phyloP scores from a whole-genome alignment of 92 coral and sea anemone species.

The Heliopora coerulea region DNA sequence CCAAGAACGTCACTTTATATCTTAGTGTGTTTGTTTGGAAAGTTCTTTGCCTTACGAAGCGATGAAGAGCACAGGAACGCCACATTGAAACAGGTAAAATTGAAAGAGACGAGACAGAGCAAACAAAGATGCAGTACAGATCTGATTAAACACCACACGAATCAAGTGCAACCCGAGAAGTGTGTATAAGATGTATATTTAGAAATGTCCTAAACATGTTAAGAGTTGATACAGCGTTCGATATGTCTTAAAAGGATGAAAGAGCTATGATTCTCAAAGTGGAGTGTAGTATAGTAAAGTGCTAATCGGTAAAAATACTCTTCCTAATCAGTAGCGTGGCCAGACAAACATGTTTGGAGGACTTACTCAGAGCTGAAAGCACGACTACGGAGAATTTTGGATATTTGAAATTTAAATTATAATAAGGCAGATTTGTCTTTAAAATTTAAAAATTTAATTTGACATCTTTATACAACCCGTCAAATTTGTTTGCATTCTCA shows the following conservation, averaged over 20 bases:
- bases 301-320: conserved; percentile 15
- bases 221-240: conserved; percentile 3
- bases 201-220: conserved; percentile 23
- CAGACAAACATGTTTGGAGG: too few relatives aligned
- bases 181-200: conserved; percentile 17
- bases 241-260: neutral
- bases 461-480: too few relatives aligned
- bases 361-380: too few relatives aligned
- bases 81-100: conserved; percentile 32
- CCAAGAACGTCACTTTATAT: conserved; percentile 27
- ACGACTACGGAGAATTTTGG: too few relatives aligned
- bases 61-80: conserved; percentile 35
- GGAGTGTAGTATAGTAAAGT: conserved; percentile 27
- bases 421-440: too few relatives aligned
- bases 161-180: conserved; percentile 30
- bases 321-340: too few relatives aligned
- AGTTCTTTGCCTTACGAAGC: conserved; percentile 32
- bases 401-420: too few relatives aligned
- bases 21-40: conserved; percentile 34
- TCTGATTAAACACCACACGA: conserved; percentile 37
- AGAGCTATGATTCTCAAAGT: neutral
- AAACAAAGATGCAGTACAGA: neutral
- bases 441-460: too few relatives aligned
- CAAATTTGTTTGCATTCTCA: too few relatives aligned
- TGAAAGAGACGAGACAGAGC: conserved; percentile 16